These are phyloP conservation scores for Mesorhabditis belari DNA, from an alignment of 2,888 invertebrate species.

Conservation along the genomic window DNA sequence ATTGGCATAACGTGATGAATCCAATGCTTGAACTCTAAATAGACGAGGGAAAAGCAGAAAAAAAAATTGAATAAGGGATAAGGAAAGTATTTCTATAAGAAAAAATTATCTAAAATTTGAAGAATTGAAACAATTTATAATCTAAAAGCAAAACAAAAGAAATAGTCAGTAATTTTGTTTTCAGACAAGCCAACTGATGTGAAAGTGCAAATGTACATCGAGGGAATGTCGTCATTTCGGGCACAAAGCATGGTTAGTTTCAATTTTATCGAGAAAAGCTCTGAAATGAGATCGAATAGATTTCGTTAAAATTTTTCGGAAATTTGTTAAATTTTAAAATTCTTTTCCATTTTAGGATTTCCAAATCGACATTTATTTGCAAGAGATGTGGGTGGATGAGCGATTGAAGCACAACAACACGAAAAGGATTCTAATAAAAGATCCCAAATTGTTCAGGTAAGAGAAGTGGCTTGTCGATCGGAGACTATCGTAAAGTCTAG, in stretches of 20 bases:
- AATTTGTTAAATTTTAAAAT: background rate
- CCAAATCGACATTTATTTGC: conserved; percentile 51
- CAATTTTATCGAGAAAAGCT: background rate
- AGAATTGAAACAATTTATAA: background rate
- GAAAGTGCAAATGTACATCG: conserved; percentile 51
- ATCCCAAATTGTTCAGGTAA: conserved; percentile 33
- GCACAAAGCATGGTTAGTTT: conserved; percentile 48
- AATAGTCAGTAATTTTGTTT: conserved; percentile 9
- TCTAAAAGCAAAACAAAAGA: background rate
- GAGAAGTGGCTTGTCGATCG: too few relatives aligned
- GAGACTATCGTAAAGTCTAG: too few relatives aligned
- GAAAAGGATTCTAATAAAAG: conserved; percentile 46
- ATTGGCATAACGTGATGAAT: too few relatives aligned
- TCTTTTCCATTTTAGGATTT: conserved; percentile 43
- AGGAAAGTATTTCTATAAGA: background rate
- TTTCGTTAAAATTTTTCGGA: background rate
- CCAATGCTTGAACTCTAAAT: too few relatives aligned
- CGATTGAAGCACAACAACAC: conserved; percentile 44
- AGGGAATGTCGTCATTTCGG: conserved; percentile 52
- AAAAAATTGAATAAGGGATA: background rate
- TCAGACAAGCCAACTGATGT: conserved; percentile 45
- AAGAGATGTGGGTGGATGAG: conserved; percentile 48
- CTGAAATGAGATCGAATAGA: background rate
- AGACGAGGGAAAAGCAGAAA: too few relatives aligned
- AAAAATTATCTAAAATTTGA: background rate